Evolutionary conservation across 2,797 vertebrate species (phyloP), one percentile per base, ranked within the genome.

Genomic region (Tenualosa thibaudeaui): DNA sequence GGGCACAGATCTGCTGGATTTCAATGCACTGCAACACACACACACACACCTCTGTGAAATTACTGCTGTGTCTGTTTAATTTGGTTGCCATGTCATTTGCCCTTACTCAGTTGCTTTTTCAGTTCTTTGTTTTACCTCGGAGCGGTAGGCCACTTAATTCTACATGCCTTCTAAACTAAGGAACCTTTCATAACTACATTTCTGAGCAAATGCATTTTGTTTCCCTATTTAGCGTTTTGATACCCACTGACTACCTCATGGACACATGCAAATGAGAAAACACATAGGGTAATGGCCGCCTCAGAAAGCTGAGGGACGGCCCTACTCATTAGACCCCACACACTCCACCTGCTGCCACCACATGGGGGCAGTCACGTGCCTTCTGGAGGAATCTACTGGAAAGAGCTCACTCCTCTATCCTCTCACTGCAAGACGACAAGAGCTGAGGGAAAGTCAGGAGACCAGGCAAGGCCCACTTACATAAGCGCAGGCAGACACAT

Each of bases 311-410:
- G 31, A 75, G 31, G 37, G 37, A 37, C 37, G 17, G 15, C 37
- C 6, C 17, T 37, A 12, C 37, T 40, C 37, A 71, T 71, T 15
- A 71, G 65, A 71, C 10, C 12, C 31, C 37, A 75, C 15, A 43
- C 31, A 75, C 68, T 40, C 68, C 46, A 78, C 83, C 83, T 78
- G 68, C 83, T 56, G 46, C 53, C 15, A 8, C 85, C 86, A 89
- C 86, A 75, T 58, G 87, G 86, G 84, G 89, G 91, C 86, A 91
- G 87, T 88, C 87, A 86, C 65, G 17, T 56, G 82, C 68, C 68
- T 75, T 75, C 31, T 75, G 68, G 31, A 19, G 68, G 68, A 68
- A 68, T 31, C 8, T 15, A 68, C 62, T 68, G 31, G 68, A 75
- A 19, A 31, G 15, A 5, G 37, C 5, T 19, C 31, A 43, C 46